A percentile compares a stretch with the other conserved stretches of the same genome.
These are phyloP conservation scores for Heliconius erato DNA, from an alignment of 2,888 invertebrate species.

Conservation along the genomic window DNA sequence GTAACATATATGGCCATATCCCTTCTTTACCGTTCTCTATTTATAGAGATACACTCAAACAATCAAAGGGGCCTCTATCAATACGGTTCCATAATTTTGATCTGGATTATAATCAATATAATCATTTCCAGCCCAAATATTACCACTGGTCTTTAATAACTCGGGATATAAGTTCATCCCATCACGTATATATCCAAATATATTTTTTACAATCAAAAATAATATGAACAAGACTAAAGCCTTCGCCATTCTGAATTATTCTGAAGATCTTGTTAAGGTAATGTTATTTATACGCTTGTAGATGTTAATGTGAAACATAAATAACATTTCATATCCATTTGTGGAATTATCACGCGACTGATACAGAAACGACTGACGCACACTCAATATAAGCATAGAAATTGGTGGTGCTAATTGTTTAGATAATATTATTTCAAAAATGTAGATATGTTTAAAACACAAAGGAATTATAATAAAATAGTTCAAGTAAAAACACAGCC, in stretches of 20 bases:
- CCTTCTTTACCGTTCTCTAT: no score
- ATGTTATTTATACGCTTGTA: constrained; percentile 29
- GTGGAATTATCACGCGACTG: constrained; percentile 27
- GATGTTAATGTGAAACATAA: constrained; percentile 41
- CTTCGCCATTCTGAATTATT: constrained; percentile 64
- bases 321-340: constrained; percentile 18
- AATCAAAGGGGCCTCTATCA: constrained; percentile 14
- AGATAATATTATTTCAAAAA: background rate
- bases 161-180: constrained; percentile 71
- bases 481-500: background rate
- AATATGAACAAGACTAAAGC: constrained; percentile 59
- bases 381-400: background rate
- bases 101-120: constrained; percentile 69
- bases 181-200: constrained; percentile 57
- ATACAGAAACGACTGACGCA: background rate
- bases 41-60: background rate
- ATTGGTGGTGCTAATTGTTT: background rate
- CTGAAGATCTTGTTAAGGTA: background rate
- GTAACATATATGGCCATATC: background rate
- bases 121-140: constrained; percentile 66
- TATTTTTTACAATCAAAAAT: constrained; percentile 56
- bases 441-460: background rate
- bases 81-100: constrained; percentile 27
- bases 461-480: background rate
- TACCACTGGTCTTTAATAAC: constrained; percentile 63